These are phyloP conservation scores for Gallinago solitaria DNA, from an alignment of 2,797 vertebrate species.

Conservation along the genomic window DNA sequence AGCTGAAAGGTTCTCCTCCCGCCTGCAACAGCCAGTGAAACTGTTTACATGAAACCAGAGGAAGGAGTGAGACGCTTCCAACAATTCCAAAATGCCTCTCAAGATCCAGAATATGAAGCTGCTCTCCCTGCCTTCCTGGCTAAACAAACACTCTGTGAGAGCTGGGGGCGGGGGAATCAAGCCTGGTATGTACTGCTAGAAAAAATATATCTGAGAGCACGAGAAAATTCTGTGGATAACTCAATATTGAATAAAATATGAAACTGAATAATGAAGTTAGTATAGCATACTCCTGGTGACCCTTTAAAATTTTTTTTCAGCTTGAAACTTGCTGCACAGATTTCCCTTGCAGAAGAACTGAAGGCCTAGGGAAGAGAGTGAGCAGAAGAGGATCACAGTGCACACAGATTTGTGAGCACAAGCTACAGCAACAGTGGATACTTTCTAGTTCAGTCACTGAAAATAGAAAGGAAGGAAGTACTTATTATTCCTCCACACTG, in stretches of 20 bases:
- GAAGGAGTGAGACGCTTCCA: conserved; percentile 36
- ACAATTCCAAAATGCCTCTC: conserved; percentile 20
- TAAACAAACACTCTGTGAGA: background rate
- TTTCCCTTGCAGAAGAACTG: background rate
- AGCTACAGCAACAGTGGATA: background rate
- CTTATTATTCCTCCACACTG: conserved; percentile 35
- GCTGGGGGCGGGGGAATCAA: background rate
- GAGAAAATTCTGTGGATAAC: background rate
- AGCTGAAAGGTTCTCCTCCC: conserved; percentile 14
- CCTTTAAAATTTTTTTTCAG: background rate
- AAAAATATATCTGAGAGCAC: background rate
- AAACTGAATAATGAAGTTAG: background rate
- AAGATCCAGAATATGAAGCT: conserved; percentile 25
- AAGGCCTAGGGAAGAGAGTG: fast-evolving
- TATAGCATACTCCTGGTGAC: background rate
- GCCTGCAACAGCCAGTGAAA: conserved; percentile 25
- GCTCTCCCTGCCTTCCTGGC: conserved; percentile 22
- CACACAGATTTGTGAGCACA: background rate
- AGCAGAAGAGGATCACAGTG: background rate
- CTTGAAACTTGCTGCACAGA: background rate
- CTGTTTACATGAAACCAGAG: conserved; percentile 40
- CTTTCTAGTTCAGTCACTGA: conserved; percentile 34
- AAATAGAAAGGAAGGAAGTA: conserved; percentile 59
- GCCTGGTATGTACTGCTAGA: background rate
- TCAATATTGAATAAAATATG: background rate